Base-by-base conservation (phyloP, 2,888 invertebrate genomes). In the Chorisops tibialis region DNA sequence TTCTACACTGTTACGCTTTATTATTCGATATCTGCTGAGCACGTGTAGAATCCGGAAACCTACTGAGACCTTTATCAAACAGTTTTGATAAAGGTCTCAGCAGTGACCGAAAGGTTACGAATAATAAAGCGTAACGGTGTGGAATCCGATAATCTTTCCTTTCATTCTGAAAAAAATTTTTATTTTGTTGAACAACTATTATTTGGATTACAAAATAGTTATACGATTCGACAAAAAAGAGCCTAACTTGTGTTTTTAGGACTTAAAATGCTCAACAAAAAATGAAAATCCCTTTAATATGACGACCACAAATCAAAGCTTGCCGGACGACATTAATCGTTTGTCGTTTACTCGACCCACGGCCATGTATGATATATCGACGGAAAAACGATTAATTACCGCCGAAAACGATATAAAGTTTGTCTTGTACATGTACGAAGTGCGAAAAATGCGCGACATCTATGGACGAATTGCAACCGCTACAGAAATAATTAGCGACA, bases 391-490 rank as follows among this genome's bases (percentile, higher is more conserved):
- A 12, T 58, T 72, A 18, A 70, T 68, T 63, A 67, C 69, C 3
- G 70, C 71, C 3, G 75, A 74, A 59, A 75, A 74, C 58, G 75
- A 76, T 69, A 68, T 76, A 3, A 75, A 75, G 62, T 75, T 75
- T 51, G 74, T 76, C 4, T 67, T 76, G 3, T 75, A 76, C 54
- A 75, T 75, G 72, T 75, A 75, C 56, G 74, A 75, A 65, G 74
- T 75, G 6, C 71, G 75, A 5, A 75, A 75, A 64, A 74, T 75
- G 72, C 69, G 75, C n/a, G 76, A 76, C 62, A 74, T 76, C n/a
- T 76, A 76, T 64, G 75, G 75, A 3, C 69, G 74, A 3, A 75
- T 76, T 50, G 68, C 73, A 19, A 70, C 71, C 4, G 73, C 74
- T 3, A 67, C 74, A 11, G 75, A 75, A 39, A 70, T 75, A 35